Base-by-base conservation (phyloP, 2,888 invertebrate genomes). In the Idaea dimidiata region DNA sequence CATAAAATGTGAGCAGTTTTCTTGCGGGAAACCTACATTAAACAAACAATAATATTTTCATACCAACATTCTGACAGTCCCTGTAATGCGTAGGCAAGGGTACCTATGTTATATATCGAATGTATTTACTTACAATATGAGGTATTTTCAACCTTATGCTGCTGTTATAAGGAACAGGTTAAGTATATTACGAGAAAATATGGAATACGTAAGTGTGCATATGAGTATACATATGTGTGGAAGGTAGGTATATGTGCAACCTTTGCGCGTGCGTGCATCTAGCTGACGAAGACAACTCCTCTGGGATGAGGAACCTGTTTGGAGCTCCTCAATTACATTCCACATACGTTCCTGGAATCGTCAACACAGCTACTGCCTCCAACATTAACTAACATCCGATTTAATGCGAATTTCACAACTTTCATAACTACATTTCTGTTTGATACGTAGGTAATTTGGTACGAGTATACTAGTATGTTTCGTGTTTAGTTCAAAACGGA, bases 321-420 rank as follows among this genome's bases (percentile, higher is more conserved):
- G 84, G 81, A 82, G 84, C 79, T 81, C 83, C 81, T 83, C 84
- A 86, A 88, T 89, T 88, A 87, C 84, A 84, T 82, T 82, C 81
- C 83, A 79, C 72, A 81, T 82, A 84, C 82, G 83, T 77, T 80
- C 68, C 68, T 73, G 73, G 84, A 86, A 86, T 86, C 78, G 74
- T 74, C 82, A 81, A 84, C 82, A 79, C 79, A 80, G 75, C 74
- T 77, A 77, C 79, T 72, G 71, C 72, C 74, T 72, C 72, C 71
- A 74, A 70, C 72, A 79, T 79, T 77, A 76, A 72, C 72, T 74
- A 73, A 77, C 78, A 80, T 82, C 80, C 78, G 80, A 81, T 81
- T 77, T 79, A 79, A 78, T 78, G 75, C 73, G 72, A 73, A 75
- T 74, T 73, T 72, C 70, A 70, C 62, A 71, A 68, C 64, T 70